Base-by-base conservation (phyloP, 2,888 invertebrate genomes). In the Isoperla grammatica region DNA sequence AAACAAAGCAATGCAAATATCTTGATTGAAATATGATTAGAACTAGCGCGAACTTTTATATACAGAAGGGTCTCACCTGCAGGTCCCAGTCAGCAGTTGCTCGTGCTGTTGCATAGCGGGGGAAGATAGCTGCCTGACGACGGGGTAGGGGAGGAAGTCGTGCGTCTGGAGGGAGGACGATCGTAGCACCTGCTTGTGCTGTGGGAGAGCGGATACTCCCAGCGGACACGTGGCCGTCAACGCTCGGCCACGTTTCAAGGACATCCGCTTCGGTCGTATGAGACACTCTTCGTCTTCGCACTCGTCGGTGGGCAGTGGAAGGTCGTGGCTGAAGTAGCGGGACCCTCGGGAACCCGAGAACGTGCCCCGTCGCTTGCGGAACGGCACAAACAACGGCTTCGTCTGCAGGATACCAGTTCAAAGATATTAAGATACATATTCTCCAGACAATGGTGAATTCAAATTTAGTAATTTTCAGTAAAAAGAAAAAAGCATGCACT, bases 301-400 rank as follows among this genome's bases (percentile, higher is more conserved):
- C 68, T 82, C 82, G 66, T 83, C 83, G 17, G 75, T 81, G 63
- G 77, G 81, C 61, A 82, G 71, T n/a, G 80, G 80, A 40, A 82
- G 74, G 68, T 84, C 84, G 67, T 82, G 82, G 23, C 82, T 80
- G 67, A 83, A 74, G 69, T 82, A 82, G 22, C 81, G 74, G 1
- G 81, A 81, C 1, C 81, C 79, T 22, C 81, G 74, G 1, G 81
- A 81, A 1, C 81, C 79, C 42, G 73, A 74, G 56, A 79, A 77
- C 4, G 77, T 74, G 43, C 77, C 75, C 48, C 77, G 74, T 22
- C 79, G 75, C 62, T 76, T 75, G 57, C 77, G 75, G 42, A 80
- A 70, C 22, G 77, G 76, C 2, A 75, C 71, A 59, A 76, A 74
- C 15, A 67, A 65, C 39, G 74, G 71, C 55, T 73, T 72, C 35